Evolutionary conservation across 2,888 invertebrate genomes (phyloP), one percentile per base, ranked within the genome.

Genomic region (Leptinotarsa juncta): DNA sequence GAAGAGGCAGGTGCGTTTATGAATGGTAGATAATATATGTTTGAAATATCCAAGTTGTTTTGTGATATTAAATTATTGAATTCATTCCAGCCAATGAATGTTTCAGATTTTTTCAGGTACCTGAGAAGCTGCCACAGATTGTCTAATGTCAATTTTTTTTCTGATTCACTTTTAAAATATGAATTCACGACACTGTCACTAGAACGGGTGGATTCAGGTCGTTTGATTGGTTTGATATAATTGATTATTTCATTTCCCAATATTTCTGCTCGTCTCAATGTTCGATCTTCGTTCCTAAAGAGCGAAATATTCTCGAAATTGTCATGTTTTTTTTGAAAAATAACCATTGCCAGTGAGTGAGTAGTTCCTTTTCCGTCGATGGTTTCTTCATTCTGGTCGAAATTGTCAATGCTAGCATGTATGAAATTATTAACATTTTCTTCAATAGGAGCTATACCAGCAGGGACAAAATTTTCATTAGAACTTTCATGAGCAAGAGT

Each of bases 351-450:
- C 71, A 66, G 62, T 49, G 65, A 71, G 32, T 71, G 71, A 16
- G 71, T 71, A 5, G 65, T 65, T 50, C 32, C 48, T 65, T 70
- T 70, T 42, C 70, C 70, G 18, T 70, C 65, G n/a, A 65, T 55
- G 26, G 69, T 66, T 68, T 67, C 72, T 70, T 70, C 62, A 55
- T 67, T 70, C 53, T 50, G 12, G 68, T 73, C 32, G 71, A 69
- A 62, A 70, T 68, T 73, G 53, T 65, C 68, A 16, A 70, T 69
- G 51, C 73, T 71, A 32, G 71, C 71, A 71, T 71, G 66, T 18
- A 71, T 71, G 42, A 65, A 71, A n/a, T 71, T 53, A 62, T 62
- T 62, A 32, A 26, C 62, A 62, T 32, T 62, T 62, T 62, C 32
- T 32, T 62, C 53, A 53, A 53, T 53, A 53, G 53, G 53, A 53